These are phyloP conservation scores for Drosophila seguyi DNA, from an alignment of 1,140 invertebrate species.

Conservation along the genomic window DNA sequence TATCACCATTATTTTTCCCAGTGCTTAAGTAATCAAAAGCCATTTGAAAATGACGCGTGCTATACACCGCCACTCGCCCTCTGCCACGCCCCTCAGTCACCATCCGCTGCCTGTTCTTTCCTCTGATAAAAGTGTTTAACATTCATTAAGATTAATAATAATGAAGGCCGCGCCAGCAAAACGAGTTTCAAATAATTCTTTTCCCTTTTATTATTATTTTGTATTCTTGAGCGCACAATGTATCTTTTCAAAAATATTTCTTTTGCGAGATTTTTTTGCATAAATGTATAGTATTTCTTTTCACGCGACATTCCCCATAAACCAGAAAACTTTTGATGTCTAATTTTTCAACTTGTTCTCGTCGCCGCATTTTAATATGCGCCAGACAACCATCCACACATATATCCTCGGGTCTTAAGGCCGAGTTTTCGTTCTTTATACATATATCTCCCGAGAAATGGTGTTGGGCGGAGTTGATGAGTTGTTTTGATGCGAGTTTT, in stretches of 20 bases:
- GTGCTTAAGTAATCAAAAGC: constrained; percentile 27
- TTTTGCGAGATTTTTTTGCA: constrained; percentile 46
- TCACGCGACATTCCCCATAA: constrained; percentile 74
- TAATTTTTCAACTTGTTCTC: constrained; percentile 74
- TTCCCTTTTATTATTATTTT: constrained; percentile 5
- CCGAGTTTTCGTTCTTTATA: constrained; percentile 10
- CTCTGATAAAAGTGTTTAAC: constrained; percentile 82
- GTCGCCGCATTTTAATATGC: constrained; percentile 58
- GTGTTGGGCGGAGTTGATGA: constrained; percentile 36
- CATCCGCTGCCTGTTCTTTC: constrained; percentile 39
- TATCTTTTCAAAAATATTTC: constrained; percentile 49
- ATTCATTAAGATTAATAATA: constrained; percentile 84
- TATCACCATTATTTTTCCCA: background rate
- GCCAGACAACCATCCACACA: constrained; percentile 37
- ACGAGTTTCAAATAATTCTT: constrained; percentile 69
- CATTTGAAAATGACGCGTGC: constrained; percentile 78
- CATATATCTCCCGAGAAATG: constrained; percentile 2
- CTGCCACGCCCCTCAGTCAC: constrained; percentile 7
- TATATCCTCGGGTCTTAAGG: constrained; percentile 21
- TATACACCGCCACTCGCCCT: constrained; percentile 25
- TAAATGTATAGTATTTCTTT: constrained; percentile 43
- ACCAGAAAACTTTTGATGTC: constrained; percentile 57
- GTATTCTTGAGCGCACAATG: constrained; percentile 5
- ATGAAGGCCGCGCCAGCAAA: constrained; percentile 49
- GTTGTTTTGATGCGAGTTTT: constrained; percentile 47